Evolutionary conservation across 1,140 invertebrate genomes (phyloP).

Genomic region (Bicyclus anynana): DNA sequence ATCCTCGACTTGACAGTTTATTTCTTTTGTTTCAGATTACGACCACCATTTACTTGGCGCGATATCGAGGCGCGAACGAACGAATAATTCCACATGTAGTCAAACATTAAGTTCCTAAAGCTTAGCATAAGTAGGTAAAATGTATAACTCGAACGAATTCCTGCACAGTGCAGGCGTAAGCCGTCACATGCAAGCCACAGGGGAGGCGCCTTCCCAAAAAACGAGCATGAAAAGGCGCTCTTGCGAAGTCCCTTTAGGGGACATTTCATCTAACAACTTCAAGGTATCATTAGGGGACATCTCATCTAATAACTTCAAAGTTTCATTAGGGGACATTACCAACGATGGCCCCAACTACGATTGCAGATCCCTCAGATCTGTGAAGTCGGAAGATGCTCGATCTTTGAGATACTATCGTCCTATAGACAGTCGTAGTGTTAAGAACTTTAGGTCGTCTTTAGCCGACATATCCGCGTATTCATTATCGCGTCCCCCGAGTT

Average conservation of each 20-base stretch:
- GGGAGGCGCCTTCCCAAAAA: conserved; percentile 63
- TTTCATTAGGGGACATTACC: conserved; percentile 60
- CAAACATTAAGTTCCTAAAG: conserved; percentile 63
- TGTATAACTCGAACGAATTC: conserved; percentile 71
- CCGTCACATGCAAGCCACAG: conserved; percentile 68
- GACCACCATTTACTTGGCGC: conserved; percentile 24
- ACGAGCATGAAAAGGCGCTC: conserved; percentile 67
- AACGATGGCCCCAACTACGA: conserved; percentile 57
- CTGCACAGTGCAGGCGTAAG: conserved; percentile 68
- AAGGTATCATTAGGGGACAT: conserved; percentile 68
- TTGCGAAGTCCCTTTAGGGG: conserved; percentile 67
- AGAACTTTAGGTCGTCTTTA: conserved; percentile 63
- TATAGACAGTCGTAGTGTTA: conserved; percentile 65
- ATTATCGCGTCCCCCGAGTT: conserved; percentile 59
- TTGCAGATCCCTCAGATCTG: conserved; percentile 52
- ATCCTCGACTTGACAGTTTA: neutral
- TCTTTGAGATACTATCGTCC: conserved; percentile 57
- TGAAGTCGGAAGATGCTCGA: conserved; percentile 57
- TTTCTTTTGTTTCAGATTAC: conserved; percentile 62
- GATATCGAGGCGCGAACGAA: conserved; percentile 42
- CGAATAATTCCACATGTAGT: conserved; percentile 70
- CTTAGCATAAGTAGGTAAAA: conserved; percentile 49
- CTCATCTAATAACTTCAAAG: conserved; percentile 66
- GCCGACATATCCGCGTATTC: conserved; percentile 57
- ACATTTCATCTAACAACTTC: conserved; percentile 66